Evolutionary conservation across 2,888 invertebrate species (phyloP), one percentile per base, ranked within the genome.

Genomic region (Synergus itoensis): DNA sequence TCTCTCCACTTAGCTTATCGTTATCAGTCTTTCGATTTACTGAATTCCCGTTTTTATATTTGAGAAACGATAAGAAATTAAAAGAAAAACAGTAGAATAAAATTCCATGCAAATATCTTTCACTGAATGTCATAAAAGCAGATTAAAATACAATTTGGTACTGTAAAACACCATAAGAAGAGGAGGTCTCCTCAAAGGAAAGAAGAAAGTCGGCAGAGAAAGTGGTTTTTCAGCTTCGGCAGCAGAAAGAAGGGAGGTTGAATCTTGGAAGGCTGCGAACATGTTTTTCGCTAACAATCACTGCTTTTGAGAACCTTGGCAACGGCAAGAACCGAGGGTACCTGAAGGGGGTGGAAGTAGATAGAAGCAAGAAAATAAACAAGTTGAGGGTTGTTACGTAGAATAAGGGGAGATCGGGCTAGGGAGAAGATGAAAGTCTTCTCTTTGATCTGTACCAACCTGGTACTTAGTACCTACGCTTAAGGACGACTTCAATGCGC

Each of bases 261-360:
- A 21, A 67, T 45, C 48, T 69, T 48, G 83, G 78, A 62, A 84
- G 78, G 77, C 64, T 36, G 57, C 4, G 45, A 77, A 84, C 73
- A 73, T 53, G 36, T 82, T 80, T 78, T 78, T 76, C 76, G 77
- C 80, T 81, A 84, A 84, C 82, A 77, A 84, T 84, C 79, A 77
- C 77, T 65, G 60, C 76, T 77, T 63, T 69, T 64, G 41, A 67
- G 60, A 75, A 60, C 60, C 64, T 53, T 36, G 28, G 12, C 36
- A 48, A 73, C 53, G 14, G 11, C 41, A 73, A 28, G 36, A 36
- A n/a, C 36, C 67, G 21, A 53, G 53, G 53, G 73, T 53, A 73
- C 73, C 53, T 53, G n/a, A 73, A 48, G 53, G 40, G 36, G 36
- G 53, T 36, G 53, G 16, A 18, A 53, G 40, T 36, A 73, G 73